Conservation (phyloP, 2,888 invertebrate species). For the Apantesis nais region DNA sequence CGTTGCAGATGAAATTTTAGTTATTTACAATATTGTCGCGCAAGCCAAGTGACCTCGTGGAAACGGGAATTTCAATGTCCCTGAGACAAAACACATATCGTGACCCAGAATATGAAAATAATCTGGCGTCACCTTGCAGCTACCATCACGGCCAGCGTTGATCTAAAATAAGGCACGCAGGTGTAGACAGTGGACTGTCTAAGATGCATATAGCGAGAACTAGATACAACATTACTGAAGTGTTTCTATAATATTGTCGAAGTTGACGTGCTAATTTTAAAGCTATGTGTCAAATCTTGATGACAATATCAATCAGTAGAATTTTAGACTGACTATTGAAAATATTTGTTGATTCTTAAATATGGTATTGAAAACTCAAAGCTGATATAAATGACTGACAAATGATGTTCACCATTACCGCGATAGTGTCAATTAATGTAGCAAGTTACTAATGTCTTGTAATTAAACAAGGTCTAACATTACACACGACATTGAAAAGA, state of each 20-base stretch:
- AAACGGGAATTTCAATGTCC: conserved; percentile 69
- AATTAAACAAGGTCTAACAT: conserved; percentile 31
- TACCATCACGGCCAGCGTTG: conserved; percentile 70
- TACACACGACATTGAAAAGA: conserved; percentile 45
- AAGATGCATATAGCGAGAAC: conserved; percentile 63
- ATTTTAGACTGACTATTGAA: not conserved
- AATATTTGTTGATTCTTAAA: not conserved
- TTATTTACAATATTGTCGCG: conserved; percentile 48
- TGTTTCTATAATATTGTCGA: conserved; percentile 55
- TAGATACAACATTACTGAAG: conserved; percentile 42
- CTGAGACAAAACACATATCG: conserved; percentile 75
- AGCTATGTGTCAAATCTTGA: conserved; percentile 37
- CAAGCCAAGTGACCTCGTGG: conserved; percentile 54
- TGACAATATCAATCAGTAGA: conserved; percentile 9
- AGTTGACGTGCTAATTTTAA: conserved; percentile 53
- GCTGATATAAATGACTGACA: conserved; percentile 44
- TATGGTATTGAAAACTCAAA: conserved; percentile 40
- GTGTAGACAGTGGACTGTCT: conserved; percentile 68
- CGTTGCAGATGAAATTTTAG: conserved; percentile 38
- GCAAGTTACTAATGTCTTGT: conserved; percentile 19
- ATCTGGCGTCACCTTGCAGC: conserved; percentile 78
- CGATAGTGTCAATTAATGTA: conserved; percentile 21
- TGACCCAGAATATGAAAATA: conserved; percentile 84
- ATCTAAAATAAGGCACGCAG: conserved; percentile 80
- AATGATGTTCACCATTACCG: conserved; percentile 50